Conservation (phyloP, 2,888 invertebrate species). For the Mantis religiosa region DNA sequence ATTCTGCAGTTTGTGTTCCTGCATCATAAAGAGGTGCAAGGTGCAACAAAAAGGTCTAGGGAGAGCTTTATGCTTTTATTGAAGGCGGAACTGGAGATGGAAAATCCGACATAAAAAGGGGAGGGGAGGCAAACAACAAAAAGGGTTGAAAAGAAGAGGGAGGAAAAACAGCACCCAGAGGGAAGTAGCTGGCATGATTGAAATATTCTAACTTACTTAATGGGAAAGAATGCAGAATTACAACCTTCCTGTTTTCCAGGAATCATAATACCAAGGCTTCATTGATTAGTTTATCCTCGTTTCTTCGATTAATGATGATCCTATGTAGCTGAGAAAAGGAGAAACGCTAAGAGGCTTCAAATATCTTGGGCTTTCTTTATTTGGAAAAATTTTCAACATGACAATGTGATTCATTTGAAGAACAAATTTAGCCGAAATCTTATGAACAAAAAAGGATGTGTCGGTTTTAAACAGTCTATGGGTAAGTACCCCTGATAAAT, state of each 20-base stretch:
- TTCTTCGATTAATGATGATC: background rate
- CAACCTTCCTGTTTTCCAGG: background rate
- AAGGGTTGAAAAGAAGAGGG: background rate
- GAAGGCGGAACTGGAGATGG: background rate
- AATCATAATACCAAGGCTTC: background rate
- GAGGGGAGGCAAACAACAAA: background rate
- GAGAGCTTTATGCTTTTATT: background rate
- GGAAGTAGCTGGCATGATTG: background rate
- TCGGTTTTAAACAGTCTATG: too few species aligned
- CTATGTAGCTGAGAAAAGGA: too few species aligned
- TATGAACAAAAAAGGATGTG: too few species aligned
- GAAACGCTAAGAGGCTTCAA: too few species aligned
- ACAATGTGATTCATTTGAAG: too few species aligned
- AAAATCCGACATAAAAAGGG: background rate
- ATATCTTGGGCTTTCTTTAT: too few species aligned
- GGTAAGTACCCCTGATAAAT: too few species aligned
- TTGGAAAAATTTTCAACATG: too few species aligned
- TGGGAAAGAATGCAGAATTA: background rate
- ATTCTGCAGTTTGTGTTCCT: background rate
- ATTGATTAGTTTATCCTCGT: background rate
- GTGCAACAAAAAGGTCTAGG: background rate
- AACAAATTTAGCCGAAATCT: too few species aligned
- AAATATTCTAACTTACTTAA: background rate
- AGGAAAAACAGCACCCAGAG: background rate
- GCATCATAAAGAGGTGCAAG: background rate